Conservation (phyloP, 2,113 vertebrate species). For the Microtus montanus region DNA sequence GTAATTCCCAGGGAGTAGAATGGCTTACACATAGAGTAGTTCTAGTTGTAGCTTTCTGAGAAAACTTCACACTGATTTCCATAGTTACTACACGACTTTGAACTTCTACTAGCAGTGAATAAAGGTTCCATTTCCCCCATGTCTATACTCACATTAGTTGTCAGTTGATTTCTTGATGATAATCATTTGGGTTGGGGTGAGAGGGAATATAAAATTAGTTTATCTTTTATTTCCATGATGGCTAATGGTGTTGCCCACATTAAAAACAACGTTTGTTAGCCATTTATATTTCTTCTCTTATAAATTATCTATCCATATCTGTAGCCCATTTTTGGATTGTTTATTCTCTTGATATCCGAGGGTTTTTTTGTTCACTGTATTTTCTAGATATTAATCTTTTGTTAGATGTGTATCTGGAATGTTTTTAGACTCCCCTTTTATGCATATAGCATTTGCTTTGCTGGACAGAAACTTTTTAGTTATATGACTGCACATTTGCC, state of each 20-base stretch:
- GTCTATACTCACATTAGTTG: background rate
- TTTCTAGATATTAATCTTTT: background rate
- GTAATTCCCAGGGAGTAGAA: background rate
- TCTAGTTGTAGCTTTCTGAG: background rate
- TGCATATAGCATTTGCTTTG: background rate
- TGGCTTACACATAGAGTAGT: background rate
- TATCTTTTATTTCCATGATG: background rate
- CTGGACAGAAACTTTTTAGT: background rate
- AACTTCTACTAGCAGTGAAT: background rate
- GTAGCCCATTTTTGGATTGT: background rate
- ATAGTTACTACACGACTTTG: background rate
- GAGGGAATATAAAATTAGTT: background rate
- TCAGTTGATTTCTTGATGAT: background rate
- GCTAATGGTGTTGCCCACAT: background rate
- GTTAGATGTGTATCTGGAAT: background rate
- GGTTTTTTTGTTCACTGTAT: background rate
- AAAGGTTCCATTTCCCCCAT: background rate
- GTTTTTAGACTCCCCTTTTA: background rate
- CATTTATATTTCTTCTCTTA: background rate
- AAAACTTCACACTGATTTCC: background rate
- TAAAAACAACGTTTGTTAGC: background rate
- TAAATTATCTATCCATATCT: background rate
- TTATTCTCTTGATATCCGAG: background rate
- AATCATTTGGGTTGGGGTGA: background rate
- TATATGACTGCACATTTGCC: background rate